Base-by-base conservation (phyloP, 2,888 invertebrate species). In the Aradus depressus region DNA sequence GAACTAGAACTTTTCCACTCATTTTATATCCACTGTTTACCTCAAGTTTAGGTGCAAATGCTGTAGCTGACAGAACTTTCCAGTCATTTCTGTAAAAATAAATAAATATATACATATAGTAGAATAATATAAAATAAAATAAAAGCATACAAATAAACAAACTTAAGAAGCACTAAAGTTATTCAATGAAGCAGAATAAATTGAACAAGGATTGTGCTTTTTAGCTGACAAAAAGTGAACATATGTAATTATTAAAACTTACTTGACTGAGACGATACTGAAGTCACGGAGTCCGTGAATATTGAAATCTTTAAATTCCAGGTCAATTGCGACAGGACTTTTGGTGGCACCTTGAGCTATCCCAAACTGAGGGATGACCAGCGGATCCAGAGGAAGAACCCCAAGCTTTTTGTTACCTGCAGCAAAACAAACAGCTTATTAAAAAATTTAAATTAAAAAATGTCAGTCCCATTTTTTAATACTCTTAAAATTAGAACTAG, bases 21-120 rank as follows among this genome's bases (percentile, higher is more conserved):
- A 61, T 56, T 16, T 56, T 54, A 44, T 63, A 63, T 12, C 56
- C 51, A 0, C 77, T 25, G 4, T 22, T 3, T 16, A 48, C 14
- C 10, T 14, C 3, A 2, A 48, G 44, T 18, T 21, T 32, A 21
- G 44, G 44, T 12, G 32, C 22, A 10, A 19, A 60, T 34, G 10
- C 3, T 19, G 18, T 22, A 4, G 31, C 14, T 3, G 26, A 2
- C 31, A 32, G 21, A 10, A 32, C 32, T 22, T 44, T 44, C 44
- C 44, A 44, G 44, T 44, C 32, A 44, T 44, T 44, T 6, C 44
- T 44, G 21, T 16, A 19, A 18, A 44, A n/a, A 5, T 21, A 4
- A 26, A 2, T 2, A 5, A 12, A 34, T 34, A 28, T 10, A 10
- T 28, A 10, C 6, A 10, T 10, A 10, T 28, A 28, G 12, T 10